These are phyloP conservation scores for Picathartes gymnocephalus DNA, from an alignment of 2,113 vertebrate genomes.

Conservation along the genomic window DNA sequence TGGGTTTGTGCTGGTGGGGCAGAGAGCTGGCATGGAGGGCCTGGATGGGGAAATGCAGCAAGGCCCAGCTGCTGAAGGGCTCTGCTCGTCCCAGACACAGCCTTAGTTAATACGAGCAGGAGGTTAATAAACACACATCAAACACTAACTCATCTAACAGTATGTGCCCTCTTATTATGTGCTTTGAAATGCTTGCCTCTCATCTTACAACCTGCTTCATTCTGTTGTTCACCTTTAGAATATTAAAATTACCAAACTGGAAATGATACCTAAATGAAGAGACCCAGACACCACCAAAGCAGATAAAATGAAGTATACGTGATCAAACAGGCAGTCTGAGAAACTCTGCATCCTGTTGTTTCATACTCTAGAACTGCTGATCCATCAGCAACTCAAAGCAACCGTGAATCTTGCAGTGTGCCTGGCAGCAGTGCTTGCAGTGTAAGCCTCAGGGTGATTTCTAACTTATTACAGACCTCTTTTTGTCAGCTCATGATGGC, in stretches of 20 bases:
- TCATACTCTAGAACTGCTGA: background rate
- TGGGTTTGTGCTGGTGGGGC: background rate
- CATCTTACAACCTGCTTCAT: background rate
- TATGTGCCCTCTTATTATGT: background rate
- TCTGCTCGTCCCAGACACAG: background rate
- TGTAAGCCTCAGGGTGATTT: background rate
- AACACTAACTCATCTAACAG: background rate
- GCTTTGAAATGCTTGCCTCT: slow-evolving; percentile 19
- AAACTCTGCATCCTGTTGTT: background rate
- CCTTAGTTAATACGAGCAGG: background rate
- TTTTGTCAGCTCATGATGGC: background rate
- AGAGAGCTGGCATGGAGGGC: background rate
- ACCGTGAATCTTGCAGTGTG: background rate
- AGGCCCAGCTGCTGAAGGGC: background rate
- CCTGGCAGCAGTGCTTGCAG: background rate
- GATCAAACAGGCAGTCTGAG: background rate
- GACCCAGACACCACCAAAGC: background rate
- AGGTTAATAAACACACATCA: background rate
- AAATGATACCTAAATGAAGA: background rate
- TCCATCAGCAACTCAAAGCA: background rate
- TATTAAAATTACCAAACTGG: background rate
- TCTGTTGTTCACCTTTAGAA: background rate
- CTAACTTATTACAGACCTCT: background rate
- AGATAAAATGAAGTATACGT: background rate
- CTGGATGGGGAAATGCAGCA: background rate